phyloP scores from a whole-genome alignment of 2,113 vertebrate genomes.

The Acanthisitta chloris region DNA sequence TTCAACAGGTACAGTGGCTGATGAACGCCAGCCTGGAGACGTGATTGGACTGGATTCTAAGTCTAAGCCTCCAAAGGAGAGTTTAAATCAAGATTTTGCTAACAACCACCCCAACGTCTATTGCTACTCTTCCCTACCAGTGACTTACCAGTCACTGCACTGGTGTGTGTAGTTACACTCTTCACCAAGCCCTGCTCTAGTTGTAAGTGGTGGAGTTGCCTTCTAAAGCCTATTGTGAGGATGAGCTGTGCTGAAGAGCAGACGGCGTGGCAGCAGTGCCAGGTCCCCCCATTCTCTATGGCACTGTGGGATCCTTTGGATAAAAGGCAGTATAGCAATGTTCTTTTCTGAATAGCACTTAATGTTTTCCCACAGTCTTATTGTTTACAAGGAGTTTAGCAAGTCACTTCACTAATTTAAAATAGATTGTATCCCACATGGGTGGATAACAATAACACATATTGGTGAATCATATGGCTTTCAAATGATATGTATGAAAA shows the following conservation, averaged over 20 bases:
- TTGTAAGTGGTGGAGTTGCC: neutral
- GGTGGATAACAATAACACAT: constrained; percentile 68
- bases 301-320: constrained; percentile 57
- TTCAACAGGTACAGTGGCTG: neutral
- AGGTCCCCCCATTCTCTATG: constrained; percentile 42
- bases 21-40: neutral
- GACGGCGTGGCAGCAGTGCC: neutral
- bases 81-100: neutral
- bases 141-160: neutral
- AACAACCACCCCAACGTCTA: neutral
- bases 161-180: neutral
- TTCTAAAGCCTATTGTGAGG: neutral
- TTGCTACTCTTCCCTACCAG: neutral
- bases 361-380: constrained; percentile 68
- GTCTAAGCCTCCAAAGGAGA: neutral
- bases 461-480: constrained; percentile 68
- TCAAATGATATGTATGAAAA: constrained; percentile 64
- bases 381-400: constrained; percentile 68
- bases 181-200: neutral
- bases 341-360: constrained; percentile 65
- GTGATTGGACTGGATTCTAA: neutral
- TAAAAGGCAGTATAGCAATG: constrained; percentile 59
- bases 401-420: constrained; percentile 65
- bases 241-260: constrained; percentile 21
- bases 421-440: constrained; percentile 65